Evolutionary conservation across 2,888 invertebrate genomes (phyloP).

Genomic region (Andrena bucephala): DNA sequence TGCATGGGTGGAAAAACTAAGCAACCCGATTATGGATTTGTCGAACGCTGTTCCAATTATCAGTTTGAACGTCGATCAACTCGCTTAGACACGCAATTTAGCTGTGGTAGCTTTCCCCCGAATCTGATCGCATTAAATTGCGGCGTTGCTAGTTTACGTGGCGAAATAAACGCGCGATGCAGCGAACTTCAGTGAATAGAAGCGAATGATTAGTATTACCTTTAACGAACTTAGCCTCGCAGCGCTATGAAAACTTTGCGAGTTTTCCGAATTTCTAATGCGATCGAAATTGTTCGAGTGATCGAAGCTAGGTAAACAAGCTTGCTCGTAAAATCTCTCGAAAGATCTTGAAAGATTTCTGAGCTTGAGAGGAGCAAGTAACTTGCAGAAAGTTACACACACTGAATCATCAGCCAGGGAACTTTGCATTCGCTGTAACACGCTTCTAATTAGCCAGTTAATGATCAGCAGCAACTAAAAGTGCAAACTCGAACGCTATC

Average conservation of each 20-base stretch:
- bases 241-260: not conserved
- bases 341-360: not conserved
- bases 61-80: slow-evolving; percentile 2
- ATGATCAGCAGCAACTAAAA: slow-evolving; percentile 19
- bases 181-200: not conserved
- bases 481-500: not conserved
- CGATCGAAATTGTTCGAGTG: no score
- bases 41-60: not conserved
- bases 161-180: slow-evolving; percentile 23
- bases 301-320: no score
- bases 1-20: not conserved
- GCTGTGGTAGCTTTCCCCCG: slow-evolving; percentile 23
- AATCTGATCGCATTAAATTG: slow-evolving; percentile 47
- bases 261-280: no score
- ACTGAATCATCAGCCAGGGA: no score
- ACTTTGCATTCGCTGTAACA: not conserved
- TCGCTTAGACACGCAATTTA: slow-evolving; percentile 24
- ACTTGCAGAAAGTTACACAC: not conserved
- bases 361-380: not conserved
- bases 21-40: not conserved
- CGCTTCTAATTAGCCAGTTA: slow-evolving; percentile 12
- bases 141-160: slow-evolving; percentile 42
- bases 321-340: no score
- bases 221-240: not conserved
- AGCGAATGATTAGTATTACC: not conserved